Base-by-base conservation (phyloP, 2,797 vertebrate genomes). In the Danio choprae region DNA sequence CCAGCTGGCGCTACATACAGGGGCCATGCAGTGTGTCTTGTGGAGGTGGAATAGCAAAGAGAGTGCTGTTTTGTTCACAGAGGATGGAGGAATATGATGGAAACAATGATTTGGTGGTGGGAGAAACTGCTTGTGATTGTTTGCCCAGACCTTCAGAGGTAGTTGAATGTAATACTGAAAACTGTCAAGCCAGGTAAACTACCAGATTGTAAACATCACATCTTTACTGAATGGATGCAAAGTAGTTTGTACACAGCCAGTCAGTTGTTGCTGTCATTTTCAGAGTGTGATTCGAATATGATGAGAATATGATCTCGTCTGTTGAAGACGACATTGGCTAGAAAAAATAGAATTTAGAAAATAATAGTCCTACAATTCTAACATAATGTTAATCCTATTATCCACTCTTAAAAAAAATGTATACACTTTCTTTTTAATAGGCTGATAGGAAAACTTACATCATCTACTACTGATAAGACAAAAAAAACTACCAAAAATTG, bases 11-110 rank as follows among this genome's bases (percentile, higher is more conserved):
- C 81, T 93, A 91, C 86, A 93, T 94, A 89, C 88, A 90, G 85
- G 94, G 93, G 4, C 89, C 89, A 1, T 95, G 95, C 90, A 96
- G 95, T 1, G 90, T 90, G 71, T 94, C 93, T 1, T 97, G 95
- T 77, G 95, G 96, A 48, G 94, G 95, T 75, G 95, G 94, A 16
- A 84, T 95, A 43, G 91, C 88, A 16, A 91, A 83, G 77, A 92
- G 92, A 85, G 87, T 94, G 83, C 89, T 93, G 77, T 96, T 93
- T 88, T 96, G 95, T 63, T 90, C 94, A 1, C 55, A 80, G 70
- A 46, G 13, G 53, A 7, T 20, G 13, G 9, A 65, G 38, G 89
- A 88, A 59, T 89, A 88, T 2, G 81, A 68, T 0, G 50, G 69
- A 29, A 38, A 60, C 71, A n/a, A 1, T 55, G 71, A 74, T 59